Base-by-base conservation (phyloP, 2,888 invertebrate genomes). In the Danaus chrysippus region DNA sequence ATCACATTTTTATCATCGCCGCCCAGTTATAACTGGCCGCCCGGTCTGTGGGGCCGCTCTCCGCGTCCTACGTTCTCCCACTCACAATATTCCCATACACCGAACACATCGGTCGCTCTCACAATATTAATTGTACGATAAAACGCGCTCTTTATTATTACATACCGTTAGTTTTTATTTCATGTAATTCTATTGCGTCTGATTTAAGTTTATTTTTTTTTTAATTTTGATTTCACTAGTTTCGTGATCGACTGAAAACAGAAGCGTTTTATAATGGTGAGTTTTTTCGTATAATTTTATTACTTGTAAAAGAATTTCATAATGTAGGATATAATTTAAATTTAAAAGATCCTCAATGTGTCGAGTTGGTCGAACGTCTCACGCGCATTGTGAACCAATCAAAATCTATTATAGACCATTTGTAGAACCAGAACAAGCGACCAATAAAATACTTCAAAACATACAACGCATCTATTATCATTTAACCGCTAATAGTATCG, bases 161-260 rank as follows among this genome's bases (percentile, higher is more conserved):
- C 73, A 65, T 65, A 75, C 76, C 80, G 81, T 84, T 87, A 81
- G 73, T 82, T 87, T 86, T 87, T 87, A 88, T 87, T 83, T 84
- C 83, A 76, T 81, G 76, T 87, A 90, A 88, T 88, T 84, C 87
- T 87, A 89, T 88, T 88, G 86, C 87, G 88, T 74, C 85, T 85
- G 82, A 87, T 82, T 84, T 83, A 76, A 81, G 79, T 83, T 80
- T 79, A 78, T 81, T 74, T 75, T 83, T 82, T 82, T 84, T 83
- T 82, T 81, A 79, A 79, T 79, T 77, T 73, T 71, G 79, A 34
- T 84, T 84, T 86, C 82, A 80, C 86, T 82, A 77, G 78, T 83
- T 83, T 79, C 81, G 65, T 69, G 66, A 55, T 65, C 65, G 56
- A 59, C 61, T 63, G 63, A 59, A 63, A 58, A 68, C 61, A 56